Evolutionary conservation across 2,113 vertebrate species (phyloP), one percentile per base, ranked within the genome.

Genomic region (Lucifuga dentata): DNA sequence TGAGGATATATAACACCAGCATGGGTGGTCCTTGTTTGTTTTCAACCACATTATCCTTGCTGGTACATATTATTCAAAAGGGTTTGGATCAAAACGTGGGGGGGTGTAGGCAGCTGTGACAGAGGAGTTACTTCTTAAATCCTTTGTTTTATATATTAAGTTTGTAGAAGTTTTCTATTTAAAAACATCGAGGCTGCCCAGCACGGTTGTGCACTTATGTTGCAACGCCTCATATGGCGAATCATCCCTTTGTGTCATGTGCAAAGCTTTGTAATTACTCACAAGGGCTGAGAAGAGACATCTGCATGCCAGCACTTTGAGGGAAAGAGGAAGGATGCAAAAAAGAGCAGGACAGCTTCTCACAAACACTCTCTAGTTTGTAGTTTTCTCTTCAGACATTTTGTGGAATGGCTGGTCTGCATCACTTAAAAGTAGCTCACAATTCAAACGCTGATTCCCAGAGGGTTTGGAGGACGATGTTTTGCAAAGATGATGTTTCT

Each of bases 341-440:
- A 84, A 86, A 88, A 88, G 80, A 70, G 21, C 68, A 65, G 40
- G 68, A 64, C 53, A 24, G 63, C 71, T 68, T 51, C 62, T 67
- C 68, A 56, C 80, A 70, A 80, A 80, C 60, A 16, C 81, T 80
- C 76, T 56, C 52, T 73, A 85, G 84, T 89, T 86, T 88, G 81
- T 73, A 55, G 76, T 60, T 73, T 55, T 85, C 66, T 68, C 72
- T 85, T 68, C 81, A 55, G 70, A 73, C 71, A 75, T 68, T 60
- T 26, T 19, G 73, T 80, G 40, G 58, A 65, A 44, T 17, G 16
- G 53, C 56, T 43, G 43, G 50, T 86, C 55, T 73, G 60, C 73
- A 75, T 73, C 56, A 43, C 49, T 51, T 48, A 33, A 41, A 67
- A 85, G 62, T 45, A 48, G 13, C 45, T 73, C 62, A 35, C 58